A percentile compares a stretch with the other conserved stretches of the same genome.
Evolutionary conservation across 1,140 invertebrate species (phyloP).

Genomic region (Drosophila fuyamai): DNA sequence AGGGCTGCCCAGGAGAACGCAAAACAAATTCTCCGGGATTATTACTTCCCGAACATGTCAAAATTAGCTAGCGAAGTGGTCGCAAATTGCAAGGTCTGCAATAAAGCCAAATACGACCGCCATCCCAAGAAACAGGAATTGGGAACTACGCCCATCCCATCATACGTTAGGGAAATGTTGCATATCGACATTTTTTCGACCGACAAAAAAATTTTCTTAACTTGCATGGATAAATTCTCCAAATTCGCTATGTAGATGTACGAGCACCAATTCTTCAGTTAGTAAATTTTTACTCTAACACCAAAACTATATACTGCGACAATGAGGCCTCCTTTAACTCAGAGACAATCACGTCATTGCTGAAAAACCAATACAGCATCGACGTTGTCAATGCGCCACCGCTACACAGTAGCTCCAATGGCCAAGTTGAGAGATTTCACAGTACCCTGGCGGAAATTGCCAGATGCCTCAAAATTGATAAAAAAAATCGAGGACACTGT

Average conservation of each 20-base stretch:
- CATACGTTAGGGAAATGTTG: constrained; percentile 12
- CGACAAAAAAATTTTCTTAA: constrained; percentile 22
- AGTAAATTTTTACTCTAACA: constrained; percentile 11
- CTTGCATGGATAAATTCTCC: constrained; percentile 18
- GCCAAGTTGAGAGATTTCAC: too few relatives aligned
- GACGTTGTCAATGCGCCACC: too few relatives aligned
- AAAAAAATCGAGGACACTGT: too few relatives aligned
- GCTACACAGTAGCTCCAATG: too few relatives aligned
- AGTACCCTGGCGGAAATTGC: too few relatives aligned
- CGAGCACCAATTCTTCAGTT: constrained; percentile 7
- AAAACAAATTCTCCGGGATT: constrained; percentile 17
- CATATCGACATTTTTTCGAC: constrained; percentile 23
- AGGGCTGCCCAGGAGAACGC: constrained; percentile 11
- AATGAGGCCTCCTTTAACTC: too few relatives aligned
- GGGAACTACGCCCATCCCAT: constrained; percentile 1
- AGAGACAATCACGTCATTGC: too few relatives aligned
- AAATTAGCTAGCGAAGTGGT: constrained; percentile 17
- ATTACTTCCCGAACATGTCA: constrained; percentile 23
- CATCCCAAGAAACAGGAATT: constrained; percentile 17
- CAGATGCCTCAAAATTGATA: too few relatives aligned
- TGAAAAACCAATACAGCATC: too few relatives aligned
- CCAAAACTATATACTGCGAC: background rate
- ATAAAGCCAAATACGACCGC: constrained; percentile 21
- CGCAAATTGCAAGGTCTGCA: constrained; percentile 23
- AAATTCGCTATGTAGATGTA: constrained; percentile 17